These are phyloP conservation scores for Drosophila bipectinata DNA, from an alignment of 1,140 invertebrate genomes.

Conservation along the genomic window DNA sequence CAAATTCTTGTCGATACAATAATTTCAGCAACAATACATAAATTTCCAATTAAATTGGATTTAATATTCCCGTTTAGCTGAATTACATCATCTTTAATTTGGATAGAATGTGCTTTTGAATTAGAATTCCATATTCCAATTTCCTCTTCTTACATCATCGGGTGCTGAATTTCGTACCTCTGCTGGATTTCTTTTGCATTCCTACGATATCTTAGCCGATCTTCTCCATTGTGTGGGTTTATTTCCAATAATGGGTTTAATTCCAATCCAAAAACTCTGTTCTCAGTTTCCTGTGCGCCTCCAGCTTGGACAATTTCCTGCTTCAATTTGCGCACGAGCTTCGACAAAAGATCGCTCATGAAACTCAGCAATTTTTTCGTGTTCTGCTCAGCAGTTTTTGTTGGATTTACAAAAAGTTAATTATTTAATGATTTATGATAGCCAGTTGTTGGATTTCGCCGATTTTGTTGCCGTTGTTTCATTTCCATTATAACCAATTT, in stretches of 20 bases:
- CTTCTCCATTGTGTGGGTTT: conserved; percentile 47
- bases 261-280: conserved; percentile 28
- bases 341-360: conserved; percentile 27
- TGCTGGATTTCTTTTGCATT: conserved; percentile 27
- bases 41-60: neutral
- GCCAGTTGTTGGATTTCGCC: conserved; percentile 30
- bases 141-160: conserved; percentile 32
- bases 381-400: conserved; percentile 20
- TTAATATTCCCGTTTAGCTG: conserved; percentile 5
- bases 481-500: conserved; percentile 45
- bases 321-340: conserved; percentile 54
- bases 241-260: conserved; percentile 7
- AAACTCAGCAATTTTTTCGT: conserved; percentile 33
- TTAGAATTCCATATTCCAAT: neutral
- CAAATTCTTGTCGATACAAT: conserved; percentile 4
- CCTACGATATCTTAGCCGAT: conserved; percentile 11
- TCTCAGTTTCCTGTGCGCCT: conserved; percentile 60
- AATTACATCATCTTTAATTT: conserved; percentile 16
- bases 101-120: neutral
- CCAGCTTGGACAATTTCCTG: conserved; percentile 65
- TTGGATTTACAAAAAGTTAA: conserved; percentile 71
- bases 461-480: conserved; percentile 24
- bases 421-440: conserved; percentile 82
- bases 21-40: neutral
- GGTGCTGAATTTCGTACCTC: neutral